Evolutionary conservation across 2,113 vertebrate species (phyloP).

Genomic region (Burhinus oedicnemus): DNA sequence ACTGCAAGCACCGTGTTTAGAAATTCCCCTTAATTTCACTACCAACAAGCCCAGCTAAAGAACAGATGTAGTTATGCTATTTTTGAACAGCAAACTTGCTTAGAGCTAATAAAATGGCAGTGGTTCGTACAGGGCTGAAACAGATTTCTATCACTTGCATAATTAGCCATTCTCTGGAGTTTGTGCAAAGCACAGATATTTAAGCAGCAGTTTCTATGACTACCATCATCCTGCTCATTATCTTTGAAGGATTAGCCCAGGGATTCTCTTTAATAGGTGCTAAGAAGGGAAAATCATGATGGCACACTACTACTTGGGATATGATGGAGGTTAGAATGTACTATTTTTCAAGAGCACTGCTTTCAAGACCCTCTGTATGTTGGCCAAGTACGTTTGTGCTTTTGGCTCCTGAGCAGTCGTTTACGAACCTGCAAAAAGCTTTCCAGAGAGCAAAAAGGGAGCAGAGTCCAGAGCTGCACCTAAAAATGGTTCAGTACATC

Average conservation of each 20-base stretch:
- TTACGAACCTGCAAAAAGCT: background rate
- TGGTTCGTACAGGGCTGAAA: background rate
- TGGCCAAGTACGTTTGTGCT: background rate
- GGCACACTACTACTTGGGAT: background rate
- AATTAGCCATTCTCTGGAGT: background rate
- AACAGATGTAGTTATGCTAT: background rate
- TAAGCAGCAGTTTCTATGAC: constrained; percentile 51
- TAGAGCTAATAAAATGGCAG: background rate
- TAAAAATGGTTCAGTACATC: background rate
- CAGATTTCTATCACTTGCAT: background rate
- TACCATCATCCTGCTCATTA: constrained; percentile 33
- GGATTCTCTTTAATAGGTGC: background rate
- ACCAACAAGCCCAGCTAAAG: background rate
- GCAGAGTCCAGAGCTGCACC: background rate
- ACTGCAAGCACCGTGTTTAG: background rate
- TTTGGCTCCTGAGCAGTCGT: background rate
- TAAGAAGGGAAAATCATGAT: background rate
- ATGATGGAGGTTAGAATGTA: background rate
- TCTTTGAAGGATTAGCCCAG: background rate
- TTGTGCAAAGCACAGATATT: background rate
- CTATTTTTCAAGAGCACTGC: background rate
- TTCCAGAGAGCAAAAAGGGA: background rate
- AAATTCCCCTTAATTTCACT: background rate
- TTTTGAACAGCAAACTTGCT: background rate
- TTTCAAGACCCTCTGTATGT: background rate